phyloP scores from a whole-genome alignment of 35 echinoderm and acorn worm genomes.

The Acanthaster planci region DNA sequence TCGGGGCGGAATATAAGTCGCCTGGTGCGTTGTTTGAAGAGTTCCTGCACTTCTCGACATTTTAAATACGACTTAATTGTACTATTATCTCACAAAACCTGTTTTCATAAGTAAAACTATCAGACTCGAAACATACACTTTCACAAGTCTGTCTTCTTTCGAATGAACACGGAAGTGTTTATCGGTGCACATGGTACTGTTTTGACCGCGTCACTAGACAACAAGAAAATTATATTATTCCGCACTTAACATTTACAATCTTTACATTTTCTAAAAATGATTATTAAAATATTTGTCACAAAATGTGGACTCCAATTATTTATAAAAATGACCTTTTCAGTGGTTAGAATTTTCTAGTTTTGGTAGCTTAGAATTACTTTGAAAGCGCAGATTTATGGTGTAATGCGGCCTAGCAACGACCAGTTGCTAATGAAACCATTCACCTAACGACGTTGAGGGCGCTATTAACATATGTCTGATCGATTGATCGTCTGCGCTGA shows the following conservation, averaged over 20 bases:
- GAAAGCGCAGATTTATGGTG: not conserved
- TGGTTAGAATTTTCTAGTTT: not conserved
- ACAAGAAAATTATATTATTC: too few relatives aligned
- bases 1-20: constrained; percentile 89
- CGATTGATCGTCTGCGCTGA: constrained; percentile 11
- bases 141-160: not conserved
- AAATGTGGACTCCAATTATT: too few relatives aligned
- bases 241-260: not conserved
- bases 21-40: constrained; percentile 85
- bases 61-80: constrained; percentile 11
- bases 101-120: not conserved
- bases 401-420: constrained; percentile 45
- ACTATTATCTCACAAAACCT: not conserved
- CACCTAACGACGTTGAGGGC: constrained; percentile 33
- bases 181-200: constrained; percentile 15
- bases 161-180: not conserved
- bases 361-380: not conserved
- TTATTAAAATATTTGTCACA: too few relatives aligned
- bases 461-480: constrained; percentile 30
- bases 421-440: constrained; percentile 43
- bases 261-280: too few relatives aligned
- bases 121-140: not conserved
- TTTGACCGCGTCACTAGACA: constrained; percentile 28
- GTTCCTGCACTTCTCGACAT: constrained; percentile 96
- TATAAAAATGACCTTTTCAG: too few relatives aligned